Base-by-base conservation (phyloP, 1,140 invertebrate genomes). In the Musca vetustissima region DNA sequence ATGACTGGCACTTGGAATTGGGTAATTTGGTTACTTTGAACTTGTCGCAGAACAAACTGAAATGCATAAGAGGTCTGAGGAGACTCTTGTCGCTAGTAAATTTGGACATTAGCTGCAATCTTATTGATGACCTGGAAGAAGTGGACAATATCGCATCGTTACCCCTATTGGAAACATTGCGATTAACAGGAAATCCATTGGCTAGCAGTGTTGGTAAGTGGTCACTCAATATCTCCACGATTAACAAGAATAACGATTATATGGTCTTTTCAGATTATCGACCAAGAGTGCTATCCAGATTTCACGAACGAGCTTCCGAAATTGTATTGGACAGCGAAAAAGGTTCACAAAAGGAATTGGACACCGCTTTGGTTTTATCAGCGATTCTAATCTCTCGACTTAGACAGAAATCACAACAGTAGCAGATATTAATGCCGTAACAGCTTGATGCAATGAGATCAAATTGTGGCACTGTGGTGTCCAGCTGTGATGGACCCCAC, bases 1-100 rank as follows among this genome's bases (percentile, higher is more conserved):
- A 91, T 4, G 87, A 92, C 76, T 88, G 96, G 81, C 91, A 97
- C 76, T 89, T 90, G 8, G 92, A 91, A 81, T 86, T 98, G 67
- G 95, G 94, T 1, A 96, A 97, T 83, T 87, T 98, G n/a, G 88
- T 91, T 14, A 89, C 87, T 68, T 87, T 98, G n/a, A 91, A 95
- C 79, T 78, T 98, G 47, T 91, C 93, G 0, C 90, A 94, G 72
- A 98, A 98, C 83, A 88, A 89, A 75, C 87, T 98, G 1, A 88
- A 85, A 19, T 88, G 88, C 0, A 78, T 97, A 0, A 84, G 87
- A 69, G 91, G 93, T 55, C 91, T 98, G 73, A 87, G 89, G 0
- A 94, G 95, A 81, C 75, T 97, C 6, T 93, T 93, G 73, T 94
- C 92, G 1, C 84, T 98, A 61, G 91, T 94, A 75, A 89, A 86